These are phyloP conservation scores for Helarctos malayanus DNA, from an alignment of 2,797 vertebrate species.

Conservation along the genomic window DNA sequence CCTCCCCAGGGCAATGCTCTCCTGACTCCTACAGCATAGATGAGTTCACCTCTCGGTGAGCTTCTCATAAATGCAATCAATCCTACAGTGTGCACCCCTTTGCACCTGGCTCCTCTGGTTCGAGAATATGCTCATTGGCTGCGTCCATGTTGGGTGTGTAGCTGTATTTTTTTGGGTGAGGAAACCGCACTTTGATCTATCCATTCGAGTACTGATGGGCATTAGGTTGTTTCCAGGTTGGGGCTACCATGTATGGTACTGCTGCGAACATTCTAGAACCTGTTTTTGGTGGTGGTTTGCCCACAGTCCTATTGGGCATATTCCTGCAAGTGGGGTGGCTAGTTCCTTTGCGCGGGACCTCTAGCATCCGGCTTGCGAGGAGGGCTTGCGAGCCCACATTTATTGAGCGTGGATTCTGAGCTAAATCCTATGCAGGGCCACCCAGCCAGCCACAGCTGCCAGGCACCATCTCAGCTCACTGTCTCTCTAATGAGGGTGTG, in stretches of 20 bases:
- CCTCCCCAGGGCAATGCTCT: background rate
- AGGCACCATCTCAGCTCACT: background rate
- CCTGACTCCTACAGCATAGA: background rate
- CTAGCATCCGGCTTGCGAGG: background rate
- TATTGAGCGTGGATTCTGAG: background rate
- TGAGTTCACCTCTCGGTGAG: background rate
- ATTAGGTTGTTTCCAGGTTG: background rate
- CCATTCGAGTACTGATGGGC: background rate
- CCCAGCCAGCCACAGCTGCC: background rate
- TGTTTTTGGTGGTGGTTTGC: background rate
- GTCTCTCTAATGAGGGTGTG: conserved; percentile 52
- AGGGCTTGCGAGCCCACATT: background rate
- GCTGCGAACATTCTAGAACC: background rate
- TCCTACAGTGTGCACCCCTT: background rate
- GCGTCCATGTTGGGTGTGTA: too few species aligned
- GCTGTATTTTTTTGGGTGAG: background rate
- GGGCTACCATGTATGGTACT: background rate
- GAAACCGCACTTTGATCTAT: background rate
- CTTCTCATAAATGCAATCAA: background rate
- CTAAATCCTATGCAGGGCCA: background rate
- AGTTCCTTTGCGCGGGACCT: background rate
- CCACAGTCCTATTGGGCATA: background rate
- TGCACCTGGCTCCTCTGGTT: background rate
- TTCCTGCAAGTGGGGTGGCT: background rate
- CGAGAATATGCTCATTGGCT: rapidly evolving